Evolutionary conservation across 2,888 invertebrate species (phyloP).

Genomic region (Sycophila texana): DNA sequence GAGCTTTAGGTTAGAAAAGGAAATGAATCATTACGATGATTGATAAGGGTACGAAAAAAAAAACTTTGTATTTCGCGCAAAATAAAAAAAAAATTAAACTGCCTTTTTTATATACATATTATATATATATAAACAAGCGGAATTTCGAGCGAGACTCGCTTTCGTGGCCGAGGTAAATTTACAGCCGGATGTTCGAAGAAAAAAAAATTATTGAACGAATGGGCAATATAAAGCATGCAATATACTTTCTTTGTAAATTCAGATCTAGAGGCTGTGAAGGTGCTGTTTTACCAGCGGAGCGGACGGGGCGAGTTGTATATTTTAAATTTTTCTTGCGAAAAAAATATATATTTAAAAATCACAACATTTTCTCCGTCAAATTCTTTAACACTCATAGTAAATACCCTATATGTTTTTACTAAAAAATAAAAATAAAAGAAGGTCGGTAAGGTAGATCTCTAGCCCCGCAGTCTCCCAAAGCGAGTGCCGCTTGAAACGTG

Average conservation of each 20-base stretch:
- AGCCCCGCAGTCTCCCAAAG: conserved; percentile 24
- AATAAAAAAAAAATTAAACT: conserved; percentile 15
- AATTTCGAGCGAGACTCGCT: conserved; percentile 49
- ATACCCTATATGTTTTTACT: no score
- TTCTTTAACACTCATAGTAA: no score
- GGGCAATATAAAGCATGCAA: conserved; percentile 39
- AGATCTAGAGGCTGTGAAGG: conserved; percentile 22
- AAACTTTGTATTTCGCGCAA: conserved; percentile 35
- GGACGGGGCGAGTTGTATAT: neutral
- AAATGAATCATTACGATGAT: conserved; percentile 14
- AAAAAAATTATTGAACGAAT: conserved; percentile 8
- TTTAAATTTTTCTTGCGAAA: no score
- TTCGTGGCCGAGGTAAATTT: neutral
- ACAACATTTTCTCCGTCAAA: no score
- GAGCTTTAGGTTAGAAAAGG: conserved; percentile 14
- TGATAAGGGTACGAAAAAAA: conserved; percentile 1
- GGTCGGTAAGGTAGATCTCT: conserved; percentile 29
- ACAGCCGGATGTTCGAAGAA: neutral
- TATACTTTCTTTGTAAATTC: conserved; percentile 41
- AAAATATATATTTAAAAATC: no score
- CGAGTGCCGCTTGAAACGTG: conserved; percentile 49
- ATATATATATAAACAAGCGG: neutral
- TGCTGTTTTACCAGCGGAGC: neutral
- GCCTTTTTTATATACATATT: conserved; percentile 22
- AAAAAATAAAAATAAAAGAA: no score